A percentile compares a stretch with the other conserved stretches of the same genome.
Conservation (phyloP, 92 coral and sea anemone species). For the Phenganax subtilis region DNA sequence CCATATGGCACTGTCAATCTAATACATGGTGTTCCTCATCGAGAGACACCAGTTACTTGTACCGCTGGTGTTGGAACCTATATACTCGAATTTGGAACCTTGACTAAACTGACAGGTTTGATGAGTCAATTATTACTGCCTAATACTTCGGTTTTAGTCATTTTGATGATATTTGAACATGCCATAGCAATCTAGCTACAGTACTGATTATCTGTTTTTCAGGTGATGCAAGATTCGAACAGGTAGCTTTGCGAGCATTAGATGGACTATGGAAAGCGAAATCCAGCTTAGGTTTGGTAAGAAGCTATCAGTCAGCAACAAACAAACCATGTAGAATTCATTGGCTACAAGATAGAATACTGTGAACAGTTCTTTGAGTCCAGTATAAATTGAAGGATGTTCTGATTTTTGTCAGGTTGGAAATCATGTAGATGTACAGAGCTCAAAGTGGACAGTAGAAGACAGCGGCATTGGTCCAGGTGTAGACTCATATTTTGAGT, state of each 20-base stretch:
- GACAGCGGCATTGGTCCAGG: slow-evolving; percentile 99
- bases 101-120: slow-evolving; percentile 78
- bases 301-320: background rate
- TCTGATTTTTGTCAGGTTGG: slow-evolving; percentile 63
- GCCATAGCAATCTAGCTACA: background rate
- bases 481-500: slow-evolving; percentile 94
- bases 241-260: slow-evolving; percentile 73
- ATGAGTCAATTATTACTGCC: background rate
- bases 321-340: background rate
- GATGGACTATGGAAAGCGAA: slow-evolving; percentile 91
- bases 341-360: background rate
- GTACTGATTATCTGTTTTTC: background rate
- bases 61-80: slow-evolving; percentile 98
- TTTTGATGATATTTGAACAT: background rate
- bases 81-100: slow-evolving; percentile 89
- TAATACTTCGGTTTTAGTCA: no score
- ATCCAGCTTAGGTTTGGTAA: slow-evolving; percentile 84
- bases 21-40: slow-evolving; percentile 76
- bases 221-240: slow-evolving; percentile 81
- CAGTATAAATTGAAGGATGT: background rate
- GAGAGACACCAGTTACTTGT: slow-evolving; percentile 94
- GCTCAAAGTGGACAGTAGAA: slow-evolving; percentile 87
- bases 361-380: background rate
- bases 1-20: slow-evolving; percentile 99
- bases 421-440: slow-evolving; percentile 84